A percentile compares a stretch with the other conserved stretches of the same genome.
phyloP scores from a whole-genome alignment of 2,797 vertebrate species.

The Gadopsis marmoratus region DNA sequence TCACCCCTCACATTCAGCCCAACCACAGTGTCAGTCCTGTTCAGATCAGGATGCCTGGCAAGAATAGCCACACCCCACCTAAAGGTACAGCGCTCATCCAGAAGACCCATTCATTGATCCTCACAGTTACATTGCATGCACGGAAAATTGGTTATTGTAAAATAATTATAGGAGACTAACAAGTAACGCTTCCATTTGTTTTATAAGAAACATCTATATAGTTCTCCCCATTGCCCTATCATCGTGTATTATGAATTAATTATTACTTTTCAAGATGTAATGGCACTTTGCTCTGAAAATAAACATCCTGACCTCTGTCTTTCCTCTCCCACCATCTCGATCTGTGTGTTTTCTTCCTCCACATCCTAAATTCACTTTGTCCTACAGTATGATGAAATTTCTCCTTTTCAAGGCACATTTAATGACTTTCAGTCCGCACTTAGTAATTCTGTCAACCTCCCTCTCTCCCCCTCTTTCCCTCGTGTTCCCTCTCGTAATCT shows the following conservation, averaged over 20 bases:
- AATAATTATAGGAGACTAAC: conserved; percentile 3
- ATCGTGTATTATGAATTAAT: conserved; percentile 25
- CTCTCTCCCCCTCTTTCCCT: conserved; percentile 38
- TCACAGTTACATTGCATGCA: conserved; percentile 7
- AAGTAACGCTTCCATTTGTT: conserved; percentile 9
- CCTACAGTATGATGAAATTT: conserved; percentile 62
- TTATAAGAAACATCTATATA: conserved; percentile 9
- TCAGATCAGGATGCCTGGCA: conserved; percentile 90
- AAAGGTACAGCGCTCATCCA: conserved; percentile 87
- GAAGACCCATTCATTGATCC: conserved; percentile 6
- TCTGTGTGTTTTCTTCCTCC: conserved; percentile 32
- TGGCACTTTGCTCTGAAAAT: conserved; percentile 20
- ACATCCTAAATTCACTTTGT: conserved; percentile 65
- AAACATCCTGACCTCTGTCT: conserved; percentile 19
- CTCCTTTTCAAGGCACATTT: conserved; percentile 64
- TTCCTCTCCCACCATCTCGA: conserved; percentile 31
- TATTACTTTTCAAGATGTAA: conserved; percentile 24
- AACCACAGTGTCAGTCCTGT: conserved; percentile 92
- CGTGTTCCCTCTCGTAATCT: conserved; percentile 66
- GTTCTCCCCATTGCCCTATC: background rate
- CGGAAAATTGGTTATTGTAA: background rate
- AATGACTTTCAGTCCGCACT: conserved; percentile 72
- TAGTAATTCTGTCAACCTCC: conserved; percentile 68
- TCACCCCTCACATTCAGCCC: conserved; percentile 90
- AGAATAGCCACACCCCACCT: conserved; percentile 88